Percentiles rank a stretch among this genome's conserved stretches.
Conservation (phyloP, 2,888 invertebrate genomes). For the Microctonus hyperodae region DNA sequence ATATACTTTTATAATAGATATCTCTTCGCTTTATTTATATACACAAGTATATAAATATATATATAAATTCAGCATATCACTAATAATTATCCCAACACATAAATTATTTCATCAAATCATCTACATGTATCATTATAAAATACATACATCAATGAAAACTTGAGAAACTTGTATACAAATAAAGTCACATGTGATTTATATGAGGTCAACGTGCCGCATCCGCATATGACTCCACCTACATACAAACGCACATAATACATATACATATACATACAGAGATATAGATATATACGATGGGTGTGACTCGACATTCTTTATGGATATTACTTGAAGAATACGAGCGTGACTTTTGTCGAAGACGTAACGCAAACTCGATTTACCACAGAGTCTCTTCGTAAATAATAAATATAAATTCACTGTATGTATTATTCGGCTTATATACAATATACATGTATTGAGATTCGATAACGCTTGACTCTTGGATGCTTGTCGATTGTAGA, state of each 20-base stretch:
- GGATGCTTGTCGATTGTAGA: not conserved
- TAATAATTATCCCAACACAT: too few species aligned
- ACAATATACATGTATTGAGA: conserved; percentile 12
- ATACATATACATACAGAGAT: conserved; percentile 4
- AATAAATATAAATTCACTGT: conserved; percentile 15
- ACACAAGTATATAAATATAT: not conserved
- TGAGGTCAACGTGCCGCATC: conserved; percentile 12
- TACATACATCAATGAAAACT: conserved; percentile 5
- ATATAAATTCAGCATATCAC: too few species aligned
- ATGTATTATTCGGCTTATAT: conserved; percentile 19
- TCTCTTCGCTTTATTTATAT: not conserved
- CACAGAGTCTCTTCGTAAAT: conserved; percentile 18
- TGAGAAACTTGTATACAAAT: conserved; percentile 1
- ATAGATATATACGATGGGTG: conserved; percentile 49
- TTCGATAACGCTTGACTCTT: conserved; percentile 18
- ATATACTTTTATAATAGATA: not conserved
- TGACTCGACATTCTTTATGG: conserved; percentile 54
- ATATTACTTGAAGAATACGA: conserved; percentile 44
- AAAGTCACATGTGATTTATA: conserved; percentile 18
- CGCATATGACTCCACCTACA: conserved; percentile 23
- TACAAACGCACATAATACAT: conserved; percentile 29
- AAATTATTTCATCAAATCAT: too few species aligned
- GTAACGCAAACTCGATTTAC: conserved; percentile 25
- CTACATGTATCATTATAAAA: too few species aligned
- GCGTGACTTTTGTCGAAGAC: conserved; percentile 16